Evolutionary conservation across 2,113 vertebrate species (phyloP).

Genomic region (Tachuris rubrigastra): DNA sequence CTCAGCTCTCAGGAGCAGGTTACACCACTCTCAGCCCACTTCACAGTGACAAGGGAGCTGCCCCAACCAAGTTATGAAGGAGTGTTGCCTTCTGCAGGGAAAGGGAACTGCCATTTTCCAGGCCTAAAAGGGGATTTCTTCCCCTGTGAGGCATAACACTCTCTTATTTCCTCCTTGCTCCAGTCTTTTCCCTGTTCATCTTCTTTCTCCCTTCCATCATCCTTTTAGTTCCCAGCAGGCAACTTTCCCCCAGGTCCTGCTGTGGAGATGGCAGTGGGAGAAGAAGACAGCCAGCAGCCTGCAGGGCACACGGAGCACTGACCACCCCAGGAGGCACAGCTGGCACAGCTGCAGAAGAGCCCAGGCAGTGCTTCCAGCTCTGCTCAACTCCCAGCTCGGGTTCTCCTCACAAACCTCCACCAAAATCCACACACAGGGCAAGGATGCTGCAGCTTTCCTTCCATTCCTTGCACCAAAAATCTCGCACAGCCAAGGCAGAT

Average conservation of each 20-base stretch:
- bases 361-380: not conserved
- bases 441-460: not conserved
- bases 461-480: not conserved
- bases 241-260: not conserved
- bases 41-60: not conserved
- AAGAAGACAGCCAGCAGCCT: not conserved
- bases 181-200: not conserved
- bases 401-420: not conserved
- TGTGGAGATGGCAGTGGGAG: not conserved
- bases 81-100: not conserved
- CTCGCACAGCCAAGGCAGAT: not conserved
- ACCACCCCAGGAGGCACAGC: not conserved
- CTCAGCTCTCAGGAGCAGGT: not conserved
- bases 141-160: not conserved
- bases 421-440: not conserved
- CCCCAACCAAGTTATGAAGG: not conserved
- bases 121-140: not conserved
- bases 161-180: not conserved
- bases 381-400: not conserved
- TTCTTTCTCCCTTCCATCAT: not conserved
- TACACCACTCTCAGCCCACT: not conserved
- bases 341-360: not conserved
- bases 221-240: not conserved
- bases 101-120: not conserved
- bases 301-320: accelerated